Percentiles rank a stretch among this genome's conserved stretches.
These are phyloP conservation scores for Pipistrellus nathusii DNA, from an alignment of 2,797 vertebrate genomes.

Conservation along the genomic window DNA sequence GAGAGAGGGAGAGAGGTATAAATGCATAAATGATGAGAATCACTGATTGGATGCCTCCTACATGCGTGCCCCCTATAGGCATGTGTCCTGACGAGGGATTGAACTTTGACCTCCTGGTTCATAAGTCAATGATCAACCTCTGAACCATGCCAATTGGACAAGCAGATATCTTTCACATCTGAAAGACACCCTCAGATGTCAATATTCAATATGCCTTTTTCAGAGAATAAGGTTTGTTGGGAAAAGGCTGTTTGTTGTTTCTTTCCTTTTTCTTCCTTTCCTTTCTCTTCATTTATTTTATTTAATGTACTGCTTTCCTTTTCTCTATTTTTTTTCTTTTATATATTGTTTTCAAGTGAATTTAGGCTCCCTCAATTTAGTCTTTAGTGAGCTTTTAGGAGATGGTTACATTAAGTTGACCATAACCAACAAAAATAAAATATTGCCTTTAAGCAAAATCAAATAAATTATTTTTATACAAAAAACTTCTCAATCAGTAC, in stretches of 20 bases:
- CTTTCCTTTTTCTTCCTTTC: not conserved
- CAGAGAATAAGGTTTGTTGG: fast-evolving
- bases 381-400: not conserved
- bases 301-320: not conserved
- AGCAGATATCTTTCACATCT: not conserved
- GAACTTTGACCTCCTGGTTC: no score
- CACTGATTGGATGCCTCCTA: no score
- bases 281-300: not conserved
- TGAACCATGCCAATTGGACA: no score
- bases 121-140: no score
- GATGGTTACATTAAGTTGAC: not conserved
- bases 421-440: not conserved
- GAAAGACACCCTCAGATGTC: not conserved
- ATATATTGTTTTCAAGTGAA: not conserved
- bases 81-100: no score
- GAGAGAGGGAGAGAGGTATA: no score
- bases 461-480: not conserved
- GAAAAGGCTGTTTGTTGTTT: not conserved
- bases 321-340: not conserved
- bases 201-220: not conserved
- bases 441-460: not conserved
- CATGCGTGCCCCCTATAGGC: no score
- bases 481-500: not conserved
- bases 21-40: no score
- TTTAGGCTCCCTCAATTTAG: not conserved